phyloP scores from a whole-genome alignment of 2,113 vertebrate genomes.

The Ondatra zibethicus region DNA sequence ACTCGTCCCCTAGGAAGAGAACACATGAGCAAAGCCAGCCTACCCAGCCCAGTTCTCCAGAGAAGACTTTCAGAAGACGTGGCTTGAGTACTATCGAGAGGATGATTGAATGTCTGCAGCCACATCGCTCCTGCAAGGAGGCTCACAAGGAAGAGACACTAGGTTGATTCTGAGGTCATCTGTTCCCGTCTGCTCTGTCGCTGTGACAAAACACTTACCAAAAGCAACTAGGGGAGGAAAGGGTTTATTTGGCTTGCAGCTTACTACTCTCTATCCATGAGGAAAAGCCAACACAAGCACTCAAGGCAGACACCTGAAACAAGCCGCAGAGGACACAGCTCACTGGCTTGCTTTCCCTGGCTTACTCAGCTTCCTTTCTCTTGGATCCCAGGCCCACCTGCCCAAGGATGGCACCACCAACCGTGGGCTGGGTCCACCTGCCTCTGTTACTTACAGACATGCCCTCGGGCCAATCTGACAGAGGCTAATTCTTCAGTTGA shows the following conservation, averaged over 20 bases:
- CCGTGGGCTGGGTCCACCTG: background rate
- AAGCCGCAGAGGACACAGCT: background rate
- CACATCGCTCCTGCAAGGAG: background rate
- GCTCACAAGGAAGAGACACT: fast-evolving
- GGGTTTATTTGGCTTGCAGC: background rate
- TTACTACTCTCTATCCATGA: background rate
- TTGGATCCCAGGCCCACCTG: background rate
- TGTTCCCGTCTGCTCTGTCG: background rate
- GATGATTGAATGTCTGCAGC: background rate
- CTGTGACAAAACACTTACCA: background rate
- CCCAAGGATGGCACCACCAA: background rate
- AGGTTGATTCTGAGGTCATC: background rate
- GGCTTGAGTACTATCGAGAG: background rate
- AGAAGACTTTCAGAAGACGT: background rate
- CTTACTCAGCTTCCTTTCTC: background rate
- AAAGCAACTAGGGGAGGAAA: background rate
- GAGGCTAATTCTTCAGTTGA: background rate
- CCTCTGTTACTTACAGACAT: background rate
- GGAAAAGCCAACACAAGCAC: background rate
- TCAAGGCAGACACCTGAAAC: background rate
- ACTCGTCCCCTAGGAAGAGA: no score
- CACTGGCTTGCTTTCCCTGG: background rate
- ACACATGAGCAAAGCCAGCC: fast-evolving
- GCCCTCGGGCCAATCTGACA: background rate
- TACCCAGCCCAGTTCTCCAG: background rate